Conservation (phyloP, 2,113 vertebrate species). For the Coptodon rendalli region DNA sequence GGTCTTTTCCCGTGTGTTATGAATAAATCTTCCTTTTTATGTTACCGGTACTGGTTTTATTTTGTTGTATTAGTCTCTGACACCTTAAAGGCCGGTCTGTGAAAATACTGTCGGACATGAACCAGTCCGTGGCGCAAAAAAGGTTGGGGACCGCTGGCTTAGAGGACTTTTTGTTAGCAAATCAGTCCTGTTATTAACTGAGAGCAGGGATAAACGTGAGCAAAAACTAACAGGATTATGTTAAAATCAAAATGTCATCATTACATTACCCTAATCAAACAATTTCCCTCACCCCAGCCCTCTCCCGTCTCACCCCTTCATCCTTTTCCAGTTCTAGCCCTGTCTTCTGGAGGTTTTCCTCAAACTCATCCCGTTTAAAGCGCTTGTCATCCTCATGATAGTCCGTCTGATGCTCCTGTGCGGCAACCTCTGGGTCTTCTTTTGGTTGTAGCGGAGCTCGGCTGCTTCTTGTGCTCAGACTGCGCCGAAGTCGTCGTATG, state of each 20-base stretch:
- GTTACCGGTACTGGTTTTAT: not conserved
- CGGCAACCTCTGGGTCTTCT: slow-evolving; percentile 69
- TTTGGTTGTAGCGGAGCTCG: slow-evolving; percentile 61
- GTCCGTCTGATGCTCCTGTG: slow-evolving; percentile 66
- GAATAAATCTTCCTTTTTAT: not conserved
- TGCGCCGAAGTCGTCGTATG: slow-evolving; percentile 52
- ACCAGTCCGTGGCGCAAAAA: not conserved
- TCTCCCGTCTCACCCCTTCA: slow-evolving; percentile 75
- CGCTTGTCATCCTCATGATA: slow-evolving; percentile 85
- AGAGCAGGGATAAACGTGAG: not conserved
- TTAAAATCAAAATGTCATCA: not conserved
- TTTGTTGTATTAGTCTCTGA: not conserved
- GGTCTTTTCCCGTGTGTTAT: not conserved
- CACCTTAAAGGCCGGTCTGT: not conserved
- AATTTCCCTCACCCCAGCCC: not conserved
- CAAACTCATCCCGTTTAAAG: slow-evolving; percentile 83
- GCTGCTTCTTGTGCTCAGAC: slow-evolving; percentile 50
- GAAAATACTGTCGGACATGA: not conserved
- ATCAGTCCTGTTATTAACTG: not conserved
- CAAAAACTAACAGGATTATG: not conserved
- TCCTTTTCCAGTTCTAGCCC: slow-evolving; percentile 91
- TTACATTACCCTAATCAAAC: not conserved
- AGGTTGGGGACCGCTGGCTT: not conserved
- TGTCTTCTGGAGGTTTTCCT: slow-evolving; percentile 84
- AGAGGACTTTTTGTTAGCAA: not conserved